Percentiles rank a stretch among this genome's conserved stretches.
Conservation (phyloP, 2,797 vertebrate genomes). For the Crocodylus rhombifer region DNA sequence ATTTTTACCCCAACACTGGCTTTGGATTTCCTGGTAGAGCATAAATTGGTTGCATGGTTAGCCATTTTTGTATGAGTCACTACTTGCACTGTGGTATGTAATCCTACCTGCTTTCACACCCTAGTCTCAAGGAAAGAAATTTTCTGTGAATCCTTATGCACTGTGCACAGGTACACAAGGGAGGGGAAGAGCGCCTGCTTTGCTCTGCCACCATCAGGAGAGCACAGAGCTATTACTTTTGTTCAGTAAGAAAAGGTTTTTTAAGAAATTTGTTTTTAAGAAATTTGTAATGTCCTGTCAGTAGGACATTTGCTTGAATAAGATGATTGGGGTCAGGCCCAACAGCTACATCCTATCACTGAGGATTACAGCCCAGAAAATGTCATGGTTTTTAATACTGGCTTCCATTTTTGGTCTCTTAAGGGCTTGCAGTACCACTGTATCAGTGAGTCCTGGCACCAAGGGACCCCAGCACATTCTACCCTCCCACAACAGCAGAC, state of each 20-base stretch:
- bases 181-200: neutral
- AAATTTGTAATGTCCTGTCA: neutral
- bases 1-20: neutral
- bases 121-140: neutral
- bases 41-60: neutral
- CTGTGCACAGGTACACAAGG: neutral
- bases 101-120: neutral
- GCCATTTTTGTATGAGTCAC: neutral
- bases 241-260: neutral
- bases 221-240: neutral
- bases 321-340: neutral
- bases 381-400: neutral
- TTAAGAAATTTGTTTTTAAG: neutral
- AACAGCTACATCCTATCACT: neutral
- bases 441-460: no score
- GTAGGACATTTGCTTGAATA: neutral
- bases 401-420: neutral
- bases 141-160: neutral
- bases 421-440: neutral
- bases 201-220: neutral
- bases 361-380: neutral
- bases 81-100: neutral
- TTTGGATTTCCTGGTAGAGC: neutral
- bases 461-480: no score
- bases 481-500: no score